phyloP scores from a whole-genome alignment of 2,888 invertebrate species.

The Apamea anceps region DNA sequence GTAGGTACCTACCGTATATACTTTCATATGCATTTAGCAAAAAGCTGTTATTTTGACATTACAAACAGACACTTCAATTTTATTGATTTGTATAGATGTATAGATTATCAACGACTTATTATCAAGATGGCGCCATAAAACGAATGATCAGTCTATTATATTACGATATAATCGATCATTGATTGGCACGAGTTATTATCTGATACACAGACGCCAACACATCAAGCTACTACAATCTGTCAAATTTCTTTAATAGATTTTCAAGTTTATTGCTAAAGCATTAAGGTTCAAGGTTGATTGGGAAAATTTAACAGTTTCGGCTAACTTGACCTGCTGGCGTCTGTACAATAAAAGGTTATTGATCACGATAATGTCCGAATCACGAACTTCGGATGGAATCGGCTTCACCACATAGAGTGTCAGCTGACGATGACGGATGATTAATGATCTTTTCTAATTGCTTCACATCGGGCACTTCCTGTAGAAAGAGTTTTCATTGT shows the following conservation, averaged over 20 bases:
- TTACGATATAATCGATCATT: slow-evolving; percentile 54
- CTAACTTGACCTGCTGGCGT: too few relatives aligned
- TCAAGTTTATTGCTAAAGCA: too few relatives aligned
- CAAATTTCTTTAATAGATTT: too few relatives aligned
- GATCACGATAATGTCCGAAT: slow-evolving; percentile 59
- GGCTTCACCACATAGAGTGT: slow-evolving; percentile 56
- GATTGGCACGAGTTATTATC: slow-evolving; percentile 60
- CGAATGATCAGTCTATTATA: slow-evolving; percentile 50
- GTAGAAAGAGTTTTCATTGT: slow-evolving; percentile 70
- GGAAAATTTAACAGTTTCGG: too few relatives aligned
- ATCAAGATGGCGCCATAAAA: slow-evolving; percentile 42
- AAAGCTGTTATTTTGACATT: neutral
- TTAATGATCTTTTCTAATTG: slow-evolving; percentile 74
- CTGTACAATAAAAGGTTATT: slow-evolving; percentile 55
- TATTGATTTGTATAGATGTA: neutral
- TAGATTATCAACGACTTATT: slow-evolving; percentile 6
- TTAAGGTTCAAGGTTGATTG: too few relatives aligned
- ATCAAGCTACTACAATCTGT: too few relatives aligned
- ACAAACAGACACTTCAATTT: neutral
- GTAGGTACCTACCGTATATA: too few relatives aligned
- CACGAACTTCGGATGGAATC: slow-evolving; percentile 40
- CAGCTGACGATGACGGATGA: slow-evolving; percentile 62
- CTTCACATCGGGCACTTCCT: slow-evolving; percentile 70
- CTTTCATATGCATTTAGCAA: neutral
- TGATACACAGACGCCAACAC: neutral